Evolutionary conservation across 1,140 invertebrate genomes (phyloP).

Genomic region (Psix sp.): DNA sequence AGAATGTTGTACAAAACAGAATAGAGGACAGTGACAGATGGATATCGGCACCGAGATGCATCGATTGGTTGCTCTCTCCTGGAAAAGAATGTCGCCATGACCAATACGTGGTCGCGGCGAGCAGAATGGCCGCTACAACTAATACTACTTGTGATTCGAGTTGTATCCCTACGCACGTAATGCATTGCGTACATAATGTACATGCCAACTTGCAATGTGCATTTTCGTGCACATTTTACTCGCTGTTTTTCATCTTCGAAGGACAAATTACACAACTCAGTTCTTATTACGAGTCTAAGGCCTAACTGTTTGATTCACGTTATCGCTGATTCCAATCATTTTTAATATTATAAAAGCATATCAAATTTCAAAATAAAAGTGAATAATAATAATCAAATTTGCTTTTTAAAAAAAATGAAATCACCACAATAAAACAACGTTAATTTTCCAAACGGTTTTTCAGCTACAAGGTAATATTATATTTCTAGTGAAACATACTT

Average conservation of each 20-base stretch:
- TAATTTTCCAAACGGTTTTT: no score
- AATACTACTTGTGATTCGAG: slow-evolving; percentile 58
- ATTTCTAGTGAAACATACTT: no score
- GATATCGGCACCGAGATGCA: slow-evolving; percentile 75
- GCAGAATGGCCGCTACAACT: slow-evolving; percentile 73
- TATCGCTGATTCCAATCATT: no score
- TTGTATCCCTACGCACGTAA: slow-evolving; percentile 54
- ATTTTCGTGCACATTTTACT: slow-evolving; percentile 39
- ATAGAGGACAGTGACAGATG: slow-evolving; percentile 76
- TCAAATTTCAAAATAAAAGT: no score
- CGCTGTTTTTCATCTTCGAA: slow-evolving; percentile 49
- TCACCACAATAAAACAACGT: no score
- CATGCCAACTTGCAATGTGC: slow-evolving; percentile 54
- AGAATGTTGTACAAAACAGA: slow-evolving; percentile 63
- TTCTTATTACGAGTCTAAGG: slow-evolving; percentile 29
- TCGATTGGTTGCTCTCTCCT: slow-evolving; percentile 76
- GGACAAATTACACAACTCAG: slow-evolving; percentile 57
- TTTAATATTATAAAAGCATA: no score
- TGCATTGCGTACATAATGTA: slow-evolving; percentile 46
- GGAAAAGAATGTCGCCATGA: slow-evolving; percentile 75
- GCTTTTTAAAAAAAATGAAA: no score
- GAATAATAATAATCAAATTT: no score
- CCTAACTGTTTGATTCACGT: slow-evolving; percentile 6
- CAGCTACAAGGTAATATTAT: no score
- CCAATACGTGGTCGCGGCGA: slow-evolving; percentile 73